phyloP scores from a whole-genome alignment of 1,140 invertebrate species.

The Heliconius melpomene region DNA sequence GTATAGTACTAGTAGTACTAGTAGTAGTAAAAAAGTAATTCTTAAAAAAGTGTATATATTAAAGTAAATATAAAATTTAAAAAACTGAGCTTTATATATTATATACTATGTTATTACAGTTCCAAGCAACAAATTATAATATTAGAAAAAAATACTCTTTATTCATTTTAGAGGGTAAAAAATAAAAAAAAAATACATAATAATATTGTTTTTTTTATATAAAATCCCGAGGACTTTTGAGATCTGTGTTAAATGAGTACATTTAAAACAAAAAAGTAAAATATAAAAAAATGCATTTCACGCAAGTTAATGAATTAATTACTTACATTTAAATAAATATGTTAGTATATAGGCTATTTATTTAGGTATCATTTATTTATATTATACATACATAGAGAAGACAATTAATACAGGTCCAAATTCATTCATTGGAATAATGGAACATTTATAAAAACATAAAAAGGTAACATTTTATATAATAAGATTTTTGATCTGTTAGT shows the following conservation, averaged over 20 bases:
- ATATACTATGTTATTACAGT: too few relatives aligned
- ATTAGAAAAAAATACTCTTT: too few relatives aligned
- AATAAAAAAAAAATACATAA: background rate
- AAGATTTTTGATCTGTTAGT: too few relatives aligned
- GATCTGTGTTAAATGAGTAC: background rate
- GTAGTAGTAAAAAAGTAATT: too few relatives aligned
- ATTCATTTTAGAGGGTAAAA: too few relatives aligned
- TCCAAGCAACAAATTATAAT: background rate
- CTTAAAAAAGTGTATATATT: too few relatives aligned
- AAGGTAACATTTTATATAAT: too few relatives aligned
- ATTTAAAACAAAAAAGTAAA: constrained; percentile 7
- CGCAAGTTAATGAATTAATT: constrained; percentile 41
- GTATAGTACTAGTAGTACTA: too few relatives aligned
- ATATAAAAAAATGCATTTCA: constrained; percentile 30
- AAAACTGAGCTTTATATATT: too few relatives aligned
- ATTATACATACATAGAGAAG: background rate
- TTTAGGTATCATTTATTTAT: background rate
- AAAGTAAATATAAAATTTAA: too few relatives aligned
- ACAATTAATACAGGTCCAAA: background rate
- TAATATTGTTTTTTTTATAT: background rate
- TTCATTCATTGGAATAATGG: too few relatives aligned
- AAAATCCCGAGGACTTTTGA: background rate
- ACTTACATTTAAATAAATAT: constrained; percentile 68
- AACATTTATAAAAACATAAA: too few relatives aligned
- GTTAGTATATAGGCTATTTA: constrained; percentile 52